Percentiles rank a stretch among this genome's conserved stretches.
Conservation (phyloP, 2,113 vertebrate species). For the Dendropsophus ebraccatus region DNA sequence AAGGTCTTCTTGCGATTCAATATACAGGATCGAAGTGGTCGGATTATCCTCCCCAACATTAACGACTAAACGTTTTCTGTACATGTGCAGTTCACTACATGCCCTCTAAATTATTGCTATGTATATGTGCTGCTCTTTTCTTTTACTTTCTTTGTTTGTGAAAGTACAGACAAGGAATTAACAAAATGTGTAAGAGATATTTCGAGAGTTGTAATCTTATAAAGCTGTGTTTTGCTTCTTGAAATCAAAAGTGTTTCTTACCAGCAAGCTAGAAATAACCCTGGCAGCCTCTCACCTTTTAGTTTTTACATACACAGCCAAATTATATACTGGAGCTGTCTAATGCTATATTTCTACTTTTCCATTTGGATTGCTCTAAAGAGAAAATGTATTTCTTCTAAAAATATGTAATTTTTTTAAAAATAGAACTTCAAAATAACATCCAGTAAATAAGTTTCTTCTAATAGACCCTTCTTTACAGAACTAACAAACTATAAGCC, state of each 20-base stretch:
- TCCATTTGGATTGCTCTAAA: background rate
- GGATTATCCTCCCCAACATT: background rate
- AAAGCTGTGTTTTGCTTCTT: background rate
- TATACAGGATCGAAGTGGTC: too few relatives aligned
- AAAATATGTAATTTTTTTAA: background rate
- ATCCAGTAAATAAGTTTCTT: background rate
- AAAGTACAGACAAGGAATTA: slow-evolving; percentile 20
- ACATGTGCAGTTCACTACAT: too few relatives aligned
- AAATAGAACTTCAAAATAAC: background rate
- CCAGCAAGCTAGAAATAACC: slow-evolving; percentile 28
- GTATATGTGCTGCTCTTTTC: background rate
- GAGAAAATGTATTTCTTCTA: background rate
- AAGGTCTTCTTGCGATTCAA: too few relatives aligned
- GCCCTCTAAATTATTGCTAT: background rate
- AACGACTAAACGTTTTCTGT: background rate
- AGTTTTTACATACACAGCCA: slow-evolving; percentile 8
- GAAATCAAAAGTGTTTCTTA: slow-evolving; percentile 22
- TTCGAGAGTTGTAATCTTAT: slow-evolving; percentile 40
- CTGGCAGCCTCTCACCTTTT: slow-evolving; percentile 2
- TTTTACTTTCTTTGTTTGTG: slow-evolving; percentile 25
- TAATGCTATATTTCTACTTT: background rate
- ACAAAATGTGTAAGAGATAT: slow-evolving; percentile 12
- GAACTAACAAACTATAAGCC: background rate
- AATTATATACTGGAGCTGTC: slow-evolving; percentile 2
- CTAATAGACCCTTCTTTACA: background rate